Base-by-base conservation (phyloP, 2,888 invertebrate species). In the Geophilus truncorum region DNA sequence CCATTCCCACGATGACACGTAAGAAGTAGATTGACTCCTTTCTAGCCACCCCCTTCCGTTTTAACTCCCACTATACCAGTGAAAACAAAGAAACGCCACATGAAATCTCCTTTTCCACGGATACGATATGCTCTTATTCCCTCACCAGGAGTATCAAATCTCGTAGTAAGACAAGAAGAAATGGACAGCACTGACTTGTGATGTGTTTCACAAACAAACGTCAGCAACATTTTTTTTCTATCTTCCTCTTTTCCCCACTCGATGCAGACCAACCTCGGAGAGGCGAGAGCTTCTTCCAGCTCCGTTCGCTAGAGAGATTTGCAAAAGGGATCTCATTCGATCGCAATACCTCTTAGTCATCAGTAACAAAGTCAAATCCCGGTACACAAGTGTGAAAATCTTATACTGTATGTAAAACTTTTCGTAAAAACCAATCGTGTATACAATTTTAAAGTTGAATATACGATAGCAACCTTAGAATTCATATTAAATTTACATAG, bases 111-210 rank as follows among this genome's bases (percentile, higher is more conserved):
- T 70, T 70, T 70, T 70, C 15, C 70, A 70, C 70, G 70, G 15
- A 28, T 70, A 70, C 70, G 25, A 23, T 28, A 70, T 15, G 25
- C 25, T n/a, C 28, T n/a, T 70, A 70, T 70, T 70, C 70, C 70
- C 70, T 70, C 70, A 70, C 70, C 70, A 70, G 70, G 70, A 28
- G 70, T 70, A 70, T 70, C 70, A 70, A 70, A 70, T 70, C 70
- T 28, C 70, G 10, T 15, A 28, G 70, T 70, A 70, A 70, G 70
- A 70, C 62, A 23, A 23, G 25, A 70, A 70, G 70, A 70, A 70
- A 70, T 70, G 70, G 70, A 70, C 70, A 70, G 70, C 70, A 28
- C 70, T 25, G 70, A 70, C 70, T 70, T 70, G 70, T 70, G 70
- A 70, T 70, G 70, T 70, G 70, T 28, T 70, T 70, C 70, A 70